A percentile compares a stretch with the other conserved stretches of the same genome.
These are phyloP conservation scores for human (Homo sapiens) DNA, from an alignment of 2,113 vertebrate species.

Conservation along the genomic window DNA sequence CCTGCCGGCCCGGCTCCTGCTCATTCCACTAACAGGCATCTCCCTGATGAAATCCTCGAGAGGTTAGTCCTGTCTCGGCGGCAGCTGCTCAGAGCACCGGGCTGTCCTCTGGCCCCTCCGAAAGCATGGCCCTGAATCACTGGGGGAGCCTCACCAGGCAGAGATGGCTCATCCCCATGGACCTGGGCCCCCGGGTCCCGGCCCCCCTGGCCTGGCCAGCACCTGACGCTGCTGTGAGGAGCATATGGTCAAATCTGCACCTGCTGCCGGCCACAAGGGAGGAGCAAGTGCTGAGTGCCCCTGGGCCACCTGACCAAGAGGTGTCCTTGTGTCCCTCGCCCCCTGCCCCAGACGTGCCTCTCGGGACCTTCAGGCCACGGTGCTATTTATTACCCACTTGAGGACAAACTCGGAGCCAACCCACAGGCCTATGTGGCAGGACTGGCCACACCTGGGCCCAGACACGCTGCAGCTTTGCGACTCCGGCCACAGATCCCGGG, in stretches of 20 bases:
- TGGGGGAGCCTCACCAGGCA: neutral
- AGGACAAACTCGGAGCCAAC: neutral
- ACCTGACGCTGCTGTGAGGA: too few relatives aligned
- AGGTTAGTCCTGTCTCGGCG: neutral
- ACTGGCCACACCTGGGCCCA: neutral
- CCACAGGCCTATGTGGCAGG: neutral
- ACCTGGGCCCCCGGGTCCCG: neutral
- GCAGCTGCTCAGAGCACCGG: too few relatives aligned
- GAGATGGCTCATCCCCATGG: neutral
- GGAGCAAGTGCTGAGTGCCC: neutral
- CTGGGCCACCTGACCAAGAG: neutral
- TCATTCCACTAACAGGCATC: too few relatives aligned
- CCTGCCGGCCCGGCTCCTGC: neutral
- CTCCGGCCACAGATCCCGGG: neutral
- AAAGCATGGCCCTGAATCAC: neutral
- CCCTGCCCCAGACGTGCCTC: neutral
- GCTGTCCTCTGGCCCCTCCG: too few relatives aligned
- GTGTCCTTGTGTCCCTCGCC: too few relatives aligned
- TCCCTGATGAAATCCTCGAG: too few relatives aligned
- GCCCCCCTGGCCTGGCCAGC: neutral
- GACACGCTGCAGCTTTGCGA: too few relatives aligned
- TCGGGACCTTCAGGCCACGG: neutral
- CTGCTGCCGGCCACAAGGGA: neutral
- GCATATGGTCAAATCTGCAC: too few relatives aligned
- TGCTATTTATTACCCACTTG: neutral